Evolutionary conservation across 1,140 invertebrate species (phyloP).

Genomic region (Himalopsyche phryganea): DNA sequence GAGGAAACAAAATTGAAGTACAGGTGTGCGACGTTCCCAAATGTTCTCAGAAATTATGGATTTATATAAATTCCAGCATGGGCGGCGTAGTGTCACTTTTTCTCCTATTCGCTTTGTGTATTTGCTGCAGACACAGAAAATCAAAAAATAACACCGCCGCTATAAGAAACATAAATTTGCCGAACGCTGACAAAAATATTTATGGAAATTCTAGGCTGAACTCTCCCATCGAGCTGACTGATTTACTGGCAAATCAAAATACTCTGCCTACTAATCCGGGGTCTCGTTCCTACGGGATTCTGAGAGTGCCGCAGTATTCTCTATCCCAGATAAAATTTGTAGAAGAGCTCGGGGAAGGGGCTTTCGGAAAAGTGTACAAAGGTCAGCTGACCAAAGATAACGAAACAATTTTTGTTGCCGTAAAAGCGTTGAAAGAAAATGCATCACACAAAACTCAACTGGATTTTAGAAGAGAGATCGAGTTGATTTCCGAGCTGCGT

Average conservation of each 20-base stretch:
- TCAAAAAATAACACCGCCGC: slow-evolving; percentile 56
- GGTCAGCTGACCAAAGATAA: slow-evolving; percentile 76
- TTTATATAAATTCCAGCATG: slow-evolving; percentile 55
- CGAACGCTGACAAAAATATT: slow-evolving; percentile 74
- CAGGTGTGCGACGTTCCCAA: slow-evolving; percentile 82
- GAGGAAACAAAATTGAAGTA: slow-evolving; percentile 59
- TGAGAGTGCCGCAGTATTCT: slow-evolving; percentile 68
- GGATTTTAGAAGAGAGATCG: slow-evolving; percentile 87
- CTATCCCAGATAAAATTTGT: slow-evolving; percentile 81
- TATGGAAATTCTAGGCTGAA: slow-evolving; percentile 66
- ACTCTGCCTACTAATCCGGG: slow-evolving; percentile 54
- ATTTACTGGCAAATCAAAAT: slow-evolving; percentile 60
- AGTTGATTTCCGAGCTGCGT: slow-evolving; percentile 87
- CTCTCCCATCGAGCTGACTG: slow-evolving; percentile 74
- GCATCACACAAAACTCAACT: slow-evolving; percentile 86
- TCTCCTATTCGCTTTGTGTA: slow-evolving; percentile 43
- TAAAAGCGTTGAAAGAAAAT: slow-evolving; percentile 93
- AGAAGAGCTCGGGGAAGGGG: slow-evolving; percentile 93
- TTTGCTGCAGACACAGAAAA: slow-evolving; percentile 51
- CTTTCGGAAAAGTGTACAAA: slow-evolving; percentile 94
- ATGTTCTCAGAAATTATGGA: slow-evolving; percentile 68
- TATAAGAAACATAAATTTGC: slow-evolving; percentile 63
- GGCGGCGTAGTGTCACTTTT: slow-evolving; percentile 41
- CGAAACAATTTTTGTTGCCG: slow-evolving; percentile 77
- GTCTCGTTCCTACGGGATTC: slow-evolving; percentile 53